Conservation (phyloP, 2,113 vertebrate species). For the Cervus canadensis region DNA sequence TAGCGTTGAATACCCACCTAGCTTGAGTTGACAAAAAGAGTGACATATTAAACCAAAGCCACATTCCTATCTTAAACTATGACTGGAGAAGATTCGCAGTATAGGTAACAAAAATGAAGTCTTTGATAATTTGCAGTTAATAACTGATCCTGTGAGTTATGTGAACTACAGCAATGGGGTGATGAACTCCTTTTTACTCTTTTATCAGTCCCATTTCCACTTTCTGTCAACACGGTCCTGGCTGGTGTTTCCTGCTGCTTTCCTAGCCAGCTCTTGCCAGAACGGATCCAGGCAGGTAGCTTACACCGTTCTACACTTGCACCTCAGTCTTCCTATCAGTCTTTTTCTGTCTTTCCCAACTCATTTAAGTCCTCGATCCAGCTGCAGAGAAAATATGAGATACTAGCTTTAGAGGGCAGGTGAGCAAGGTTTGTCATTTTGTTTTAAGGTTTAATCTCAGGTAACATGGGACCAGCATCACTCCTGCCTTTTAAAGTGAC, state of each 20-base stretch:
- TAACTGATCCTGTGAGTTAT: neutral
- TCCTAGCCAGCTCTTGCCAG: neutral
- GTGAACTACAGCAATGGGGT: neutral
- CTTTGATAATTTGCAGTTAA: neutral
- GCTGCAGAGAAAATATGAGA: neutral
- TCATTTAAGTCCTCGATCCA: neutral
- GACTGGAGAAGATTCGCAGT: neutral
- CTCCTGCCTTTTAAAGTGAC: neutral
- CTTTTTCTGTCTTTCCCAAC: neutral
- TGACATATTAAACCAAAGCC: conserved; percentile 34
- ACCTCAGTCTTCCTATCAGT: neutral
- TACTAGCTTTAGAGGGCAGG: neutral
- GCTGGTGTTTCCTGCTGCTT: neutral
- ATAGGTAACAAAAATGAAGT: neutral
- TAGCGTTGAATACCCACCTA: neutral
- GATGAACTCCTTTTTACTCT: neutral
- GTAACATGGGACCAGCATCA: neutral
- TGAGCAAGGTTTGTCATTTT: neutral
- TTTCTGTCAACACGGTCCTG: neutral
- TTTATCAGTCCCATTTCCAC: neutral
- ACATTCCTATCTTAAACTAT: neutral
- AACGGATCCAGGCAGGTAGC: neutral
- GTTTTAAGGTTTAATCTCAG: neutral
- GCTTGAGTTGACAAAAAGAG: neutral
- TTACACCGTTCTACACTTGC: neutral